Conservation (phyloP, 1,140 invertebrate species). For the Caenorhabditis briggsae region DNA sequence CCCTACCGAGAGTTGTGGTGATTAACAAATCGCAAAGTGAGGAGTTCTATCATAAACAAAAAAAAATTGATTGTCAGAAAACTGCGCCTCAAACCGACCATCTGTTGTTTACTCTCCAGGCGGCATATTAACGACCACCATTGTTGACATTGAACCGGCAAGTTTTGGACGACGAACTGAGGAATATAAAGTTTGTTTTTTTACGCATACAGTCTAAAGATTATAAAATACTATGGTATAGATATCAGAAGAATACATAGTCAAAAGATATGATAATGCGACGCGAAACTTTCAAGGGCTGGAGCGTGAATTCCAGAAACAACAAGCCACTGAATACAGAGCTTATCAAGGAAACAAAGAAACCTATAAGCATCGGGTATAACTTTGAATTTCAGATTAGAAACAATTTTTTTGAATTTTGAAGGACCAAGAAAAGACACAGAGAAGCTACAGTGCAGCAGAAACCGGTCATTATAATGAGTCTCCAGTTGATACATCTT, state of each 20-base stretch:
- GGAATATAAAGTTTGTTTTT: constrained; percentile 43
- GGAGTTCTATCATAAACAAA: background rate
- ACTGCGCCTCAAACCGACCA: background rate
- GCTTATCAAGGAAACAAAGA: background rate
- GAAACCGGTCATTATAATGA: background rate
- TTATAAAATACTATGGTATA: background rate
- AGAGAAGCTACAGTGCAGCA: constrained; percentile 12
- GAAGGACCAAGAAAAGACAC: background rate
- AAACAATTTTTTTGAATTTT: no score
- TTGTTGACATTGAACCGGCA: constrained; percentile 48
- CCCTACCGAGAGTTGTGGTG: background rate
- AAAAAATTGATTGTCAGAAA: background rate
- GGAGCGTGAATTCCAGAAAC: background rate
- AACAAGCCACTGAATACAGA: constrained; percentile 25
- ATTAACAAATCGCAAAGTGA: constrained; percentile 31
- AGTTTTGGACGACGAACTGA: constrained; percentile 30
- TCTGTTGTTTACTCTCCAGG: constrained; percentile 36
- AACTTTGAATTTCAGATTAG: no score
- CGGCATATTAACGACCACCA: constrained; percentile 48
- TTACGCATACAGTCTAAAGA: background rate
- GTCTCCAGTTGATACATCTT: constrained; percentile 23
- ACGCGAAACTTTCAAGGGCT: background rate
- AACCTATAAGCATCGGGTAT: background rate
- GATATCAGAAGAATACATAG: constrained; percentile 20
- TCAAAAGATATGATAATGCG: constrained; percentile 5